These are phyloP conservation scores for Leptopterna dolabrata DNA, from an alignment of 2,888 invertebrate species.

Conservation along the genomic window DNA sequence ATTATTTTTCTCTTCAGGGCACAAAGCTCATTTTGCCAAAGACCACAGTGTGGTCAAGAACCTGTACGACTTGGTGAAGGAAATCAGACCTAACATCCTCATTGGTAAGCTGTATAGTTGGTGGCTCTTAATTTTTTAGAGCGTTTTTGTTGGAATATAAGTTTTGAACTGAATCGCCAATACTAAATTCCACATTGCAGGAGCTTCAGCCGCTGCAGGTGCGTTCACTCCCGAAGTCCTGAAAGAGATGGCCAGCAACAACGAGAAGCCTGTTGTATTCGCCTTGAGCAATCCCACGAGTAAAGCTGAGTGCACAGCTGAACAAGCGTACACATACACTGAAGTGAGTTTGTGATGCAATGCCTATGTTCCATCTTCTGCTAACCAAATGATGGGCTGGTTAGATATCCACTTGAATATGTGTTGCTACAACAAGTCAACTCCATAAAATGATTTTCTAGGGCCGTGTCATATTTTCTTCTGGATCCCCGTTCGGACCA, in stretches of 20 bases:
- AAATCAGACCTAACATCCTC: slow-evolving; percentile 87
- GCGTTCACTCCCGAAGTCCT: slow-evolving; percentile 91
- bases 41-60: slow-evolving; percentile 82
- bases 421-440: no score
- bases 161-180: not conserved
- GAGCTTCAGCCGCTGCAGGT: slow-evolving; percentile 91
- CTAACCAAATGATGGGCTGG: no score
- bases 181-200: slow-evolving; percentile 67
- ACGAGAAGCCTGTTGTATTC: slow-evolving; percentile 92
- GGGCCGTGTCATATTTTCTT: slow-evolving; percentile 92
- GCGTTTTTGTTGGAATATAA: not conserved
- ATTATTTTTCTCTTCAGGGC: not conserved
- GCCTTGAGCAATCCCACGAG: slow-evolving; percentile 98
- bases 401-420: no score
- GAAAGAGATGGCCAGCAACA: slow-evolving; percentile 85
- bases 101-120: no score
- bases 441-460: not conserved
- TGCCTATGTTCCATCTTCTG: no score
- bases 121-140: no score
- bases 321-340: slow-evolving; percentile 91
- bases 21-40: slow-evolving; percentile 78
- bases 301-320: slow-evolving; percentile 98
- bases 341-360: slow-evolving; percentile 71
- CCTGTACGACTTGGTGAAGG: slow-evolving; percentile 82
- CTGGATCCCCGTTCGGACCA: slow-evolving; percentile 95